Evolutionary conservation across 2,113 vertebrate species (phyloP), one percentile per base, ranked within the genome.

Genomic region (Pipra filicauda): DNA sequence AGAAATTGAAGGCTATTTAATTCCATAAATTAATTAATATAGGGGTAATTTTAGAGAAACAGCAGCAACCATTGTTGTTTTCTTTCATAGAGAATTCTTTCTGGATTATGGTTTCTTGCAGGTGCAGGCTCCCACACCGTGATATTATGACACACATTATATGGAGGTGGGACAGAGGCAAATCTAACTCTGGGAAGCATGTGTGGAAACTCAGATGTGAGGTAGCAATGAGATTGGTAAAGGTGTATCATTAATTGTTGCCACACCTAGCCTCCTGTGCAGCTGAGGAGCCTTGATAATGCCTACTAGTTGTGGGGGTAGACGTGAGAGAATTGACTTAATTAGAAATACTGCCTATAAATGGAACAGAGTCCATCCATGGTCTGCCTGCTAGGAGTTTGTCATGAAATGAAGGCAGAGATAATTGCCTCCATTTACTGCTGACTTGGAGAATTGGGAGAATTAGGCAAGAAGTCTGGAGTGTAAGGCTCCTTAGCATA

Each of bases 331-430:
- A 59, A 37, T 62, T 84, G 59, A 55, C 67, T 87, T 81, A 28
- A 5, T 51, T 33, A 41, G 76, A 64, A 71, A 20, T 35, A 33
- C 27, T 52, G 27, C 19, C 30, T 92, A 22, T 43, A 49, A 39
- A 39, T 72, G 75, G 71, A 66, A 49, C 6, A 9, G 64, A 57
- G 20, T 20, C 43, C 27, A 66, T n/a, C n/a, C 30, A 22, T 2
- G 2, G 6, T 78, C 44, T 43, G 27, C 0, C 0, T 43, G 35
- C 39, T 59, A 3, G 23, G 58, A 30, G 48, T 72, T 89, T 61
- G 31, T 51, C 5, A 8, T 48, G 30, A 72, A 57, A 37, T 84
- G 33, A 78, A 71, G 30, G 24, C 46, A 75, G 57, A 57, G 62
- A 19, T 24, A 71, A 48, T 28, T 55, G 24, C 64, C 51, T 69